phyloP scores from a whole-genome alignment of 2,888 invertebrate species.

The Agonum fuliginosum region DNA sequence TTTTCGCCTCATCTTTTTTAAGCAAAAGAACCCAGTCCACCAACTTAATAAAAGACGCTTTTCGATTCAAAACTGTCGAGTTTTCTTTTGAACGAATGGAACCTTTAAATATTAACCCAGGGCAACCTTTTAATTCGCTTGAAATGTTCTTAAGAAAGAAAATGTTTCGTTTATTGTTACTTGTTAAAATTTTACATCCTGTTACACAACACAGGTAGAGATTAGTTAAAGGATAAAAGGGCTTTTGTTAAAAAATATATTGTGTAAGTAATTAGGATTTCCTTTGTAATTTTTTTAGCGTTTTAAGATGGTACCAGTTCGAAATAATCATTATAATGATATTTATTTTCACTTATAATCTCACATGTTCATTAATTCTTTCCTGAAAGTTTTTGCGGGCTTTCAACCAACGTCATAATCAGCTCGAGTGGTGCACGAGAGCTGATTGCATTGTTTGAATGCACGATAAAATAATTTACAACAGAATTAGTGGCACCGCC shows the following conservation, averaged over 20 bases:
- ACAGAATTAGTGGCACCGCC: too few relatives aligned
- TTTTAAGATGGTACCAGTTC: too few relatives aligned
- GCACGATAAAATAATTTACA: too few relatives aligned
- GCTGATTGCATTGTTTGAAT: too few relatives aligned
- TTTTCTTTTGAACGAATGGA: slow-evolving; percentile 13
- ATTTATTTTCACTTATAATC: too few relatives aligned
- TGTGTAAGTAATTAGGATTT: slow-evolving; percentile 28
- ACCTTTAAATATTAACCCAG: slow-evolving; percentile 16
- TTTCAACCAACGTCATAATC: too few relatives aligned
- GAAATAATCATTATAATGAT: too few relatives aligned
- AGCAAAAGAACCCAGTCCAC: slow-evolving; percentile 6
- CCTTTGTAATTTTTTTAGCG: slow-evolving; percentile 3
- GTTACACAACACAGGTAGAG: slow-evolving; percentile 53
- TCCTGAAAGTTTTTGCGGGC: too few relatives aligned
- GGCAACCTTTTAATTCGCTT: slow-evolving; percentile 55
- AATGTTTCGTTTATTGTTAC: slow-evolving; percentile 54
- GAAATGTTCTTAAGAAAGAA: slow-evolving; percentile 53
- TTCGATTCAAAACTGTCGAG: background rate
- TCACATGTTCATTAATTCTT: too few relatives aligned
- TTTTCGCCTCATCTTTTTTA: slow-evolving; percentile 39
- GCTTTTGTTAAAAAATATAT: slow-evolving; percentile 35
- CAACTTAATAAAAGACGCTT: background rate
- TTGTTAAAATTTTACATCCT: slow-evolving; percentile 55
- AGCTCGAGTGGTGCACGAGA: too few relatives aligned
- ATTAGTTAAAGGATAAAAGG: slow-evolving; percentile 45